Base-by-base conservation (phyloP, 2,113 vertebrate genomes). In the Clarias magur region DNA sequence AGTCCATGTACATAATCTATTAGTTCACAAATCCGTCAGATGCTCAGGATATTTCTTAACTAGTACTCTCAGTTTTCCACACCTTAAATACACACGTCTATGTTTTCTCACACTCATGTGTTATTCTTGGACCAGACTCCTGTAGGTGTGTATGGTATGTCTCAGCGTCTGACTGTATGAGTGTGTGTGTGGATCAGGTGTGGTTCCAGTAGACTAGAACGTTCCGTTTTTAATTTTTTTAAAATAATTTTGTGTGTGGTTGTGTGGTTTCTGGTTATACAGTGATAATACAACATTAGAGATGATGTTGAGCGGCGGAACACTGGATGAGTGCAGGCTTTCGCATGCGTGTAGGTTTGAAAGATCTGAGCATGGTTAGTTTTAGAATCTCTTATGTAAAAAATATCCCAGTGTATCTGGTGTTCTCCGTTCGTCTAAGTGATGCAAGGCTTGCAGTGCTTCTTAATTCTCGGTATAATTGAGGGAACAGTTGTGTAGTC, bases 81-180 rank as follows among this genome's bases (percentile, higher is more conserved):
- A 62, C 79, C 57, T 62, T 19, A 60, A 60, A 21, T 42, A 23
- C 4, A 80, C n/a, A 34, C 2, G 30, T 62, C 30, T 38, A 59
- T 30, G 57, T 81, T 62, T 80, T 81, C 56, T 80, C 78, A 60
- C 78, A 62, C 30, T 38, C 27, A 2, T 42, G 42, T 85, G 59
- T 79, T 85, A 48, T 78, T 79, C 38, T 85, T 67, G 73, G 84
- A 68, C 48, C 19, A 23, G 17, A 38, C 11, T 42, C 48, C 78
- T 38, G 12, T 87, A 53, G 56, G 80, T 82, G 79, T 81, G 79
- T 87, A 53, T 42, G 42, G 38, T 76, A 54, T 57, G 21, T 34
- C 48, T 65, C 53, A 57, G 59, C 12, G 13, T 62, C 53, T 68
- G 60, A 90, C 84, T 82, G 80, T 90, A 83, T 82, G 72, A 53